Conservation (phyloP, 2,113 vertebrate species). For the Poicephalus meyeri region DNA sequence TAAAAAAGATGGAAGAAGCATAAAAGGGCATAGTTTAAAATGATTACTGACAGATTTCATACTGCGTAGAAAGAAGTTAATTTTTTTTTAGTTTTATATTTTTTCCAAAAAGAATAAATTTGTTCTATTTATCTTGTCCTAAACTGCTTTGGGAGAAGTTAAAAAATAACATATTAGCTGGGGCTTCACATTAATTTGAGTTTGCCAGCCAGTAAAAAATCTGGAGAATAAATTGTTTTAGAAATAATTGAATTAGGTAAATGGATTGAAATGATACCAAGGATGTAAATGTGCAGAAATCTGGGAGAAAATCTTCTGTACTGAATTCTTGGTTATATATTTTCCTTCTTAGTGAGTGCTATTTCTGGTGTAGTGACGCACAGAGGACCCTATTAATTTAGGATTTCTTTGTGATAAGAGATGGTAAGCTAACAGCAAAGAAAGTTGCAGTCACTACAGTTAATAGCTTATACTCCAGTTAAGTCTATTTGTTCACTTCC, state of each 20-base stretch:
- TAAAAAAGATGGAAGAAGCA: constrained; percentile 88
- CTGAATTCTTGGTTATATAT: background rate
- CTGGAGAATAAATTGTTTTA: background rate
- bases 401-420: background rate
- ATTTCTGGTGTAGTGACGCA: background rate
- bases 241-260: constrained; percentile 7
- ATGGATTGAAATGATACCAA: background rate
- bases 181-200: background rate
- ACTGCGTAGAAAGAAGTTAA: constrained; percentile 83
- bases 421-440: background rate
- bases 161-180: background rate
- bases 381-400: background rate
- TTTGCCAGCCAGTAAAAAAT: background rate
- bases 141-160: constrained; percentile 4
- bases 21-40: constrained; percentile 99
- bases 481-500: background rate
- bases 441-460: background rate
- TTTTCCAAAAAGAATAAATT: constrained; percentile 64
- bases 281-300: background rate
- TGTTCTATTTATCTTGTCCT: constrained; percentile 64
- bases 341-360: background rate
- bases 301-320: background rate
- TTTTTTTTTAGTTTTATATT: constrained; percentile 78
- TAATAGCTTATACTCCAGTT: background rate
- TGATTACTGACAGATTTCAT: constrained; percentile 99